These are phyloP conservation scores for Hypena proboscidalis DNA, from an alignment of 2,888 invertebrate genomes.

Conservation along the genomic window DNA sequence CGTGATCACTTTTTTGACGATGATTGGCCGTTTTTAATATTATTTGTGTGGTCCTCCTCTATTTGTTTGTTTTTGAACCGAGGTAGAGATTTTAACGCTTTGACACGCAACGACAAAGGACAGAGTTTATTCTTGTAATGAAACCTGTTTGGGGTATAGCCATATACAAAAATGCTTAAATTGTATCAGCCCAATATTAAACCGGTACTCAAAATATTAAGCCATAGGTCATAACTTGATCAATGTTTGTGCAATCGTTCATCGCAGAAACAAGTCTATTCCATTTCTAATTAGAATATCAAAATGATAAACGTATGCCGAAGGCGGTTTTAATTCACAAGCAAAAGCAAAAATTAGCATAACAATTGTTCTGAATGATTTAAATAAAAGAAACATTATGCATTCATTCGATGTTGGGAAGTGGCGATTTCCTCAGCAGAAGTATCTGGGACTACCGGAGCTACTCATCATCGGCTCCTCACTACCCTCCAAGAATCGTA, in stretches of 20 bases:
- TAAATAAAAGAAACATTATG: constrained; percentile 21
- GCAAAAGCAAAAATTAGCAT: constrained; percentile 1
- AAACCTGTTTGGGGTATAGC: too few species aligned
- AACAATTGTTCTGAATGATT: constrained; percentile 1
- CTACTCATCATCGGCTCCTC: constrained; percentile 34
- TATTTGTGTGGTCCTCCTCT: constrained; percentile 52
- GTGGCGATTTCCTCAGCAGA: constrained; percentile 39
- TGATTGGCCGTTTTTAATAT: constrained; percentile 53
- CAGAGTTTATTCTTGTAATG: too few species aligned
- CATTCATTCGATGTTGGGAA: constrained; percentile 38
- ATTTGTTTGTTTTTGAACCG: constrained; percentile 37
- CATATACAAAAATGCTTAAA: too few species aligned
- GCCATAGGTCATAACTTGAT: too few species aligned
- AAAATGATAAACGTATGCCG: too few species aligned
- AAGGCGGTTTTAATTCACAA: too few species aligned
- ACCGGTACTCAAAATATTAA: too few species aligned
- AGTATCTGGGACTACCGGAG: constrained; percentile 40
- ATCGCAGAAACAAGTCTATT: too few species aligned
- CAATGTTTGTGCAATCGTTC: too few species aligned
- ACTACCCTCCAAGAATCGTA: constrained; percentile 50
- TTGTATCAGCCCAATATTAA: too few species aligned
- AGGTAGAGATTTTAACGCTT: constrained; percentile 9
- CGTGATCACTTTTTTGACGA: constrained; percentile 52
- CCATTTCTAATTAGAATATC: too few species aligned
- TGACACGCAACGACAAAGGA: not conserved